A percentile compares a stretch with the other conserved stretches of the same genome.
Evolutionary conservation across 2,797 vertebrate species (phyloP).

Genomic region (Enteromius anoplus): DNA sequence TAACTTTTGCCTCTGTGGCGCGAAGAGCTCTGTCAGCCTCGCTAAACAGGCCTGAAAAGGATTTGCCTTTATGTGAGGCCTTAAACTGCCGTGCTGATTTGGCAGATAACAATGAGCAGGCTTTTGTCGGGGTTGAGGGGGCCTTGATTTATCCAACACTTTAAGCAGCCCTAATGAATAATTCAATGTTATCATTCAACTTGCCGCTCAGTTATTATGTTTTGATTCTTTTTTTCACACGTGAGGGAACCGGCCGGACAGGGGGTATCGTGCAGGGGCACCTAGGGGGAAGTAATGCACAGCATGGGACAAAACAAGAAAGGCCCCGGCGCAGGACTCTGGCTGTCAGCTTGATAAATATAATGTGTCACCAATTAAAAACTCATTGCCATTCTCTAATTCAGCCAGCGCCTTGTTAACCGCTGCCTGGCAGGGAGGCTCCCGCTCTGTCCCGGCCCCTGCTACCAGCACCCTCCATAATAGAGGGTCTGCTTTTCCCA

Average conservation of each 20-base stretch:
- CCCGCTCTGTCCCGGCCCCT: conserved; percentile 70
- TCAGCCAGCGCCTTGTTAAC: conserved; percentile 90
- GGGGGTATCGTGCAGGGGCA: conserved; percentile 78
- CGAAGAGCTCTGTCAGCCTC: conserved; percentile 74
- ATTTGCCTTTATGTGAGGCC: conserved; percentile 75
- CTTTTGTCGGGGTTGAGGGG: conserved; percentile 75
- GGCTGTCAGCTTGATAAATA: conserved; percentile 95
- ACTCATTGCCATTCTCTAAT: conserved; percentile 90
- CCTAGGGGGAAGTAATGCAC: conserved; percentile 82
- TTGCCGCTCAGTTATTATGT: conserved; percentile 82
- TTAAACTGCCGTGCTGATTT: conserved; percentile 75
- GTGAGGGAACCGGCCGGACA: conserved; percentile 80
- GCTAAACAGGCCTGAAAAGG: conserved; percentile 76
- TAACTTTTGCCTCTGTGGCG: conserved; percentile 76
- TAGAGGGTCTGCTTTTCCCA: conserved; percentile 83
- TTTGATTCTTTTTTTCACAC: conserved; percentile 78
- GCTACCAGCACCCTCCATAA: conserved; percentile 82
- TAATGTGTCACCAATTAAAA: conserved; percentile 98
- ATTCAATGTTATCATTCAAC: conserved; percentile 93
- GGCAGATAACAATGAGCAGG: conserved; percentile 75
- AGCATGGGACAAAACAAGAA: conserved; percentile 87
- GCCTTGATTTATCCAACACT: conserved; percentile 83
- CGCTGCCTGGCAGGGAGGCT: conserved; percentile 85
- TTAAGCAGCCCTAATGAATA: conserved; percentile 89
- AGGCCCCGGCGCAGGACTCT: conserved; percentile 78